A percentile compares a stretch with the other conserved stretches of the same genome.
These are phyloP conservation scores for Tarsius wallacei DNA, from an alignment of 2,797 vertebrate genomes.

Conservation along the genomic window DNA sequence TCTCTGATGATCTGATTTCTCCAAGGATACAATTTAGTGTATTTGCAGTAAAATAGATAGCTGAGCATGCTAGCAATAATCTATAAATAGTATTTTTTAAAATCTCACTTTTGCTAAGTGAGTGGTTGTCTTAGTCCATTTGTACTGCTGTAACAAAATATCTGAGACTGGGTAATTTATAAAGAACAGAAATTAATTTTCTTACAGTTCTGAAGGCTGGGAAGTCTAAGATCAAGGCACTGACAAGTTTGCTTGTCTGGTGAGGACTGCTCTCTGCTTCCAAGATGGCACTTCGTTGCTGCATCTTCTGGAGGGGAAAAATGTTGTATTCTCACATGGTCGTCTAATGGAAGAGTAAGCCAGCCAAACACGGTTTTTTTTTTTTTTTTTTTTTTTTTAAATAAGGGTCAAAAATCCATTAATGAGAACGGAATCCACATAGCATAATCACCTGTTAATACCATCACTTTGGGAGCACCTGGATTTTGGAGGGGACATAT, in stretches of 20 bases:
- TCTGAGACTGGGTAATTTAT: not conserved
- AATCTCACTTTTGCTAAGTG: constrained; percentile 2
- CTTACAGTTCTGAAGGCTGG: not conserved
- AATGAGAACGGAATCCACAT: not conserved
- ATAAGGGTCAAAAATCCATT: not conserved
- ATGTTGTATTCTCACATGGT: not conserved
- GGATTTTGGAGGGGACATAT: not conserved
- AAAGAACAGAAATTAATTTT: not conserved
- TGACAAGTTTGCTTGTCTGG: not conserved
- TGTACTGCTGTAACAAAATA: not conserved
- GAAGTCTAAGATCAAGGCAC: not conserved
- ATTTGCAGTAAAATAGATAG: not conserved
- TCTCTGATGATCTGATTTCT: constrained; percentile 12
- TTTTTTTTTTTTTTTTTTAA: too few relatives aligned
- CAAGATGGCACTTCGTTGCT: not conserved
- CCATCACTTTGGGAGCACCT: not conserved
- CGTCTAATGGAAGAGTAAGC: not conserved
- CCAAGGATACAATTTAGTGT: not conserved
- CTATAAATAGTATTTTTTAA: constrained; percentile 10
- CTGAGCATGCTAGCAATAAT: not conserved
- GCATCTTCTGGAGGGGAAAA: not conserved
- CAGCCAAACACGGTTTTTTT: not conserved
- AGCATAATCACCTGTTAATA: not conserved
- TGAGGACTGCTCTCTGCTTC: not conserved
- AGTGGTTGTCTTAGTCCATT: not conserved